A percentile compares a stretch with the other conserved stretches of the same genome.
phyloP scores from a whole-genome alignment of 2,797 vertebrate genomes.

The Anniella stebbinsi region DNA sequence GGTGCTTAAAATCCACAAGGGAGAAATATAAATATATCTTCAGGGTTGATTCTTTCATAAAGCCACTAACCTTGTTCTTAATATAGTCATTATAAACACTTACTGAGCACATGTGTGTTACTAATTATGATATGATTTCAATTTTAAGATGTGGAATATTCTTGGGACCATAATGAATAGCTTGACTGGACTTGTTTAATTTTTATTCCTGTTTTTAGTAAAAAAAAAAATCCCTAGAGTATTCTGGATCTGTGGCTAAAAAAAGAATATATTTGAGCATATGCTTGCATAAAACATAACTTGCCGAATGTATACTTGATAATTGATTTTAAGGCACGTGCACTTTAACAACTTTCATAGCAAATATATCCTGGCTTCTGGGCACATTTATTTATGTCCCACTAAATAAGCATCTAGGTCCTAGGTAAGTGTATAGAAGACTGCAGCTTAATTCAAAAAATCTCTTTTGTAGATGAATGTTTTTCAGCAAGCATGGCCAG shows the following conservation, averaged over 20 bases:
- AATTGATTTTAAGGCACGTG: neutral
- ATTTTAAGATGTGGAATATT: neutral
- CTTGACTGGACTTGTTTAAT: neutral
- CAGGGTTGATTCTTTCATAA: neutral
- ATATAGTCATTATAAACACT: neutral
- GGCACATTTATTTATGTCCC: neutral
- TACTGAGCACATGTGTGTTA: neutral
- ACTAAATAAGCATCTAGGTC: neutral
- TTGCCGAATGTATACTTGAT: neutral
- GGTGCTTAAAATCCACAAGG: neutral
- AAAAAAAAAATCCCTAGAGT: constrained; percentile 5
- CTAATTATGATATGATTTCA: neutral
- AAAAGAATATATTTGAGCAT: no score
- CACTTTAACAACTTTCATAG: neutral
- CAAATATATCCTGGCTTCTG: neutral
- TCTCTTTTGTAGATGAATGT: neutral
- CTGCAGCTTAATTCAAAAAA: neutral
- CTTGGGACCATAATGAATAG: neutral
- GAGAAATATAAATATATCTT: neutral
- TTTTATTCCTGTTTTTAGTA: neutral
- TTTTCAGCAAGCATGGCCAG: neutral
- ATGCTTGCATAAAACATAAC: neutral
- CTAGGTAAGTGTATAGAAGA: neutral
- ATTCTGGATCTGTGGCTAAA: neutral
- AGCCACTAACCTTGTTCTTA: neutral